Percentiles rank a stretch among this genome's conserved stretches.
Conservation (phyloP, 2,888 invertebrate genomes). For the Baronia brevicornis region DNA sequence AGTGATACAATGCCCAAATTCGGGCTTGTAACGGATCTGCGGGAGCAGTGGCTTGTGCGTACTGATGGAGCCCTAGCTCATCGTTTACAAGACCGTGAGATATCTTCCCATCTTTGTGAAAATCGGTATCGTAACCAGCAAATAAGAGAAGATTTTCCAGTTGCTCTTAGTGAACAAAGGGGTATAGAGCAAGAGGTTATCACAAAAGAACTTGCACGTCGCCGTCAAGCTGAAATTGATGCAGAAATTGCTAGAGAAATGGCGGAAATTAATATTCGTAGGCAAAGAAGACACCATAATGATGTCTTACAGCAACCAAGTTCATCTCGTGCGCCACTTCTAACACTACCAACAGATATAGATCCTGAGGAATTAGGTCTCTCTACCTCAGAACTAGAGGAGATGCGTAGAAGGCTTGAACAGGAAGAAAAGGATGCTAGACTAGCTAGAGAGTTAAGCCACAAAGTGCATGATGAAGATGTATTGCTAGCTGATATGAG, state of each 20-base stretch:
- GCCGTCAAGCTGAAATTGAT: constrained; percentile 63
- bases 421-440: constrained; percentile 64
- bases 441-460: constrained; percentile 55
- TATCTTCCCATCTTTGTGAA: constrained; percentile 64
- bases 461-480: constrained; percentile 52
- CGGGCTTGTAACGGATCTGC: constrained; percentile 63
- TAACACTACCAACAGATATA: constrained; percentile 24
- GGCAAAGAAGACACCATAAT: constrained; percentile 46
- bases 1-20: constrained; percentile 68
- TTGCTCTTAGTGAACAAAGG: constrained; percentile 60
- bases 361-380: constrained; percentile 58
- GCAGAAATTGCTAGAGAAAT: constrained; percentile 65
- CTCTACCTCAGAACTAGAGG: constrained; percentile 53
- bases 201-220: constrained; percentile 47
- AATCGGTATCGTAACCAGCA: constrained; percentile 67
- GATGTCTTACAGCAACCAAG: constrained; percentile 50
- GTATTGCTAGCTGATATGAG: constrained; percentile 60
- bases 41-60: constrained; percentile 68
- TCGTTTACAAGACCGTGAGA: constrained; percentile 66
- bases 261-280: constrained; percentile 62
- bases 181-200: constrained; percentile 58
- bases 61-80: constrained; percentile 66
- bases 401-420: constrained; percentile 54
- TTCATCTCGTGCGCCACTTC: constrained; percentile 39
- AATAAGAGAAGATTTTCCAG: constrained; percentile 67